Evolutionary conservation across 2,888 invertebrate species (phyloP).

Genomic region (Homarus gammarus): DNA sequence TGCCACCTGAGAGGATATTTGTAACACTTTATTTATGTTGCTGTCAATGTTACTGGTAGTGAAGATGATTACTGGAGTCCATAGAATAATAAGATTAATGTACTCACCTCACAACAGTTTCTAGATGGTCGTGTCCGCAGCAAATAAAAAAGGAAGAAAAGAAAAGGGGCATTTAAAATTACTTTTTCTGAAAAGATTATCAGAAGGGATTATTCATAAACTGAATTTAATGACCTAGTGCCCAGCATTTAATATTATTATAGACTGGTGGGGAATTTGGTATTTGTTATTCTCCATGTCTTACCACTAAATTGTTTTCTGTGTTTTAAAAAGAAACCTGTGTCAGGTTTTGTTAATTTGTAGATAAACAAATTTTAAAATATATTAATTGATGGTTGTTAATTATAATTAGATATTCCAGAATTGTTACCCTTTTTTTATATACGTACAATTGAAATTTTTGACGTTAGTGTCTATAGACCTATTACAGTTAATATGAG

Average conservation of each 20-base stretch:
- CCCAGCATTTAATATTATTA: conserved; percentile 25
- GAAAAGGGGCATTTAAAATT: conserved; percentile 15
- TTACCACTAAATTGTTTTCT: background rate
- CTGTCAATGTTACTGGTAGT: background rate
- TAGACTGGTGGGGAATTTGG: background rate
- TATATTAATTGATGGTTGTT: background rate
- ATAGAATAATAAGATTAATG: background rate
- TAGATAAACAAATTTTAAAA: background rate
- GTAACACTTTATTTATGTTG: background rate
- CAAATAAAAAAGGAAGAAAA: background rate
- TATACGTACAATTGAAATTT: background rate
- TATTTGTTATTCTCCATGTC: background rate
- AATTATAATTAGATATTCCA: background rate
- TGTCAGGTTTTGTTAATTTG: background rate
- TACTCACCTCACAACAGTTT: background rate
- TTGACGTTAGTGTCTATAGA: too few species aligned
- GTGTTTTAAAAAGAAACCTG: background rate
- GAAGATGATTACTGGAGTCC: background rate
- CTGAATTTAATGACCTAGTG: background rate
- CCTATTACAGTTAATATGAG: background rate
- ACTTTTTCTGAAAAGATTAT: background rate
- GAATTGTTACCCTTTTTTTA: background rate
- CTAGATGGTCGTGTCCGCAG: background rate
- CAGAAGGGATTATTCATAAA: background rate
- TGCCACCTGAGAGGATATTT: background rate